Evolutionary conservation across 2,797 vertebrate species (phyloP).

Genomic region (Phrynocephalus vlangalii): DNA sequence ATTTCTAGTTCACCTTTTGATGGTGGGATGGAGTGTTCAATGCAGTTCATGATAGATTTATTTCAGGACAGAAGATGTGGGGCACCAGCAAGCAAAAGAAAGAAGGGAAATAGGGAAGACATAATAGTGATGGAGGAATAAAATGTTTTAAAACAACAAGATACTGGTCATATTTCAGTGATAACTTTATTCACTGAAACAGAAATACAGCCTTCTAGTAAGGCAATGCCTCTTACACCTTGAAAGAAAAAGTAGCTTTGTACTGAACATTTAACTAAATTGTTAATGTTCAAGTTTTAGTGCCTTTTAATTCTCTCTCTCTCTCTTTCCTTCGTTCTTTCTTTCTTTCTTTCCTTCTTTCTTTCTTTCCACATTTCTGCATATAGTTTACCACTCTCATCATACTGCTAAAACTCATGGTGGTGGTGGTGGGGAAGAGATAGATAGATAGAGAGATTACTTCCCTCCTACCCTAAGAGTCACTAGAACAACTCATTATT

Average conservation of each 20-base stretch:
- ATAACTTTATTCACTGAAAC: background rate
- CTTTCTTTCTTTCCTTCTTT: background rate
- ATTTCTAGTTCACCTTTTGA: background rate
- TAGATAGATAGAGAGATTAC: background rate
- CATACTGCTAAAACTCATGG: background rate
- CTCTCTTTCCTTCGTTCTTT: background rate
- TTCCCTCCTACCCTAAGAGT: background rate
- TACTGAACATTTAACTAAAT: background rate
- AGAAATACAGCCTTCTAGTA: background rate
- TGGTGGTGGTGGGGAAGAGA: no score
- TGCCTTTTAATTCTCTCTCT: background rate
- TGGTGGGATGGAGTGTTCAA: background rate
- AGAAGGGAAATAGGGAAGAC: background rate
- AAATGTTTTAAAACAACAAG: background rate
- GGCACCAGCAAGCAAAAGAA: no score
- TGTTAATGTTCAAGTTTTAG: background rate
- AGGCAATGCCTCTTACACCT: background rate
- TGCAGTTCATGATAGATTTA: background rate
- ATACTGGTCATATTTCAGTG: background rate
- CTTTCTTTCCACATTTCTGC: background rate
- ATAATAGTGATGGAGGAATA: no score
- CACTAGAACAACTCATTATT: slow-evolving; percentile 35
- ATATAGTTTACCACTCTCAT: slow-evolving; percentile 1
- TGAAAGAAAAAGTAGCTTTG: background rate
- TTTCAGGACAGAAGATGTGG: background rate